A percentile compares a stretch with the other conserved stretches of the same genome.
These are phyloP conservation scores for Myiagra hebetior DNA, from an alignment of 2,113 vertebrate species.

Conservation along the genomic window DNA sequence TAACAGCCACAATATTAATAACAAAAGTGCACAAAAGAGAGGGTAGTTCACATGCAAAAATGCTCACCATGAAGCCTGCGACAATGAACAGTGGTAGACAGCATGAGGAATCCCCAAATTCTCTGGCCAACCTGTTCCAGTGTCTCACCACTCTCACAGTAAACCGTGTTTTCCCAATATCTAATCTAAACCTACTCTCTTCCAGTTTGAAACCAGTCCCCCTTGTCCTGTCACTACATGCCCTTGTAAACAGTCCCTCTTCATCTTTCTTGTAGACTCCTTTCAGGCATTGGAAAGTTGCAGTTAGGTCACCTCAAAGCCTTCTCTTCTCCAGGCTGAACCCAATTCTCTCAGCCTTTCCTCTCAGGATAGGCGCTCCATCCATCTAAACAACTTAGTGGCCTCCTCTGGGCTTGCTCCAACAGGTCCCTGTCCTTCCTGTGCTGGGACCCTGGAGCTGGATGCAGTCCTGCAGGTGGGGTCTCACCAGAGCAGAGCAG, in stretches of 20 bases:
- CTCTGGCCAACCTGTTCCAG: neutral
- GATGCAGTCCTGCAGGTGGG: neutral
- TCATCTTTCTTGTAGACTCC: neutral
- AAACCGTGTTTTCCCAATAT: neutral
- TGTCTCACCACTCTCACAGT: neutral
- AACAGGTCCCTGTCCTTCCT: neutral
- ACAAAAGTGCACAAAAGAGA: neutral
- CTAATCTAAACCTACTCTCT: neutral
- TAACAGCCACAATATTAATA: neutral
- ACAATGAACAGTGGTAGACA: neutral
- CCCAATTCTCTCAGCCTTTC: neutral
- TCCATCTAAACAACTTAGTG: neutral
- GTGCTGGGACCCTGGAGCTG: neutral
- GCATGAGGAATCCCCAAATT: fast-evolving
- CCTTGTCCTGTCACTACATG: neutral
- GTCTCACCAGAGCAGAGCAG: neutral
- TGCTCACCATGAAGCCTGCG: fast-evolving
- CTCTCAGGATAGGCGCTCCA: fast-evolving
- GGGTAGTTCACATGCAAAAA: neutral
- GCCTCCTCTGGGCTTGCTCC: fast-evolving
- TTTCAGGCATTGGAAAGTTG: neutral
- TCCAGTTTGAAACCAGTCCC: neutral
- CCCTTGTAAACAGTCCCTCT: neutral
- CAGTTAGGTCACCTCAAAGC: neutral
- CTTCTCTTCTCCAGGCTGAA: neutral